Conservation (phyloP, 2,797 vertebrate species). For the Poecilia gillii region DNA sequence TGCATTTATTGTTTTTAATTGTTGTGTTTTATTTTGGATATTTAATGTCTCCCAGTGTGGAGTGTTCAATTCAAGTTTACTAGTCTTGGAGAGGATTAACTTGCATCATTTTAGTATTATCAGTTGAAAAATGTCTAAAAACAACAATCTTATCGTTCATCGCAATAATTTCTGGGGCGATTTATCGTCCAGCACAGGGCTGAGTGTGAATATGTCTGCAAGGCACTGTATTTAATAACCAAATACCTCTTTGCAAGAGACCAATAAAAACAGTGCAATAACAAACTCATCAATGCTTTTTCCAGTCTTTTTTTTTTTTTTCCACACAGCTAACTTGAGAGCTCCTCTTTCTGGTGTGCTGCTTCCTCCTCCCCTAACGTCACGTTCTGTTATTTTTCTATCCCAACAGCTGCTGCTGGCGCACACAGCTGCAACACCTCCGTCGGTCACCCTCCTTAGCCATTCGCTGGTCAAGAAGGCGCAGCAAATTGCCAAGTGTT, state of each 20-base stretch:
- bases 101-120: too few species aligned
- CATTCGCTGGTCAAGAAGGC: conserved; percentile 38
- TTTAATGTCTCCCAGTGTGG: too few species aligned
- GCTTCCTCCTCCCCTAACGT: not conserved
- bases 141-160: too few species aligned
- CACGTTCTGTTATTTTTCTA: conserved; percentile 36
- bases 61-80: too few species aligned
- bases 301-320: not conserved
- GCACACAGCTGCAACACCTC: conserved; percentile 63
- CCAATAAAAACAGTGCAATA: not conserved
- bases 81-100: too few species aligned
- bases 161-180: too few species aligned
- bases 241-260: not conserved
- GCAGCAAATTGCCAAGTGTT: conserved; percentile 41
- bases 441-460: conserved; percentile 30
- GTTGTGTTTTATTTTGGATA: too few species aligned
- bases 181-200: too few species aligned
- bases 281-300: not conserved
- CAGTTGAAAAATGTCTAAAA: too few species aligned
- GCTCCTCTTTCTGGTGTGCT: not conserved
- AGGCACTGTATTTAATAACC: not conserved
- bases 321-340: not conserved
- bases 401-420: conserved; percentile 60
- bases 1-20: too few species aligned
- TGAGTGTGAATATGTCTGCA: not conserved